Evolutionary conservation across 2,888 invertebrate species (phyloP), one percentile per base, ranked within the genome.

Genomic region (Thera britannica): DNA sequence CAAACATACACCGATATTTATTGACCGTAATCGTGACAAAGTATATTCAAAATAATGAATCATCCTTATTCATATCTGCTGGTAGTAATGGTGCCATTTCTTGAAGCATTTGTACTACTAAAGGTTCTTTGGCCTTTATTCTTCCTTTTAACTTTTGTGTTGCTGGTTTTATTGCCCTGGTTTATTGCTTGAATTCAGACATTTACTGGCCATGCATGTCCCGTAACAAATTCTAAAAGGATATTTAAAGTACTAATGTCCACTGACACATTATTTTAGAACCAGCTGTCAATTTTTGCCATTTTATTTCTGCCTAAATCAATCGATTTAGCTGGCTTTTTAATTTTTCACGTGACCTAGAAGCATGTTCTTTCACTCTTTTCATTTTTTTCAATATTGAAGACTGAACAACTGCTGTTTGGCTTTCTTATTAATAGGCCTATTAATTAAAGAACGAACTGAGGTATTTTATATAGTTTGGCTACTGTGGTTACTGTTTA

Each of bases 21-120:
- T 60, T 66, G 56, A 56, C 61, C 41, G 56, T 57, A 60, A 59
- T 52, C 34, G 8, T 52, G 8, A 52, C 41, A 55, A 60, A 59
- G 36, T 12, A 64, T 62, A 46, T 36, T 52, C 44, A 38, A 12
- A 54, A 52, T 54, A 46, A 48, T 65, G 36, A 49, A 49, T 49
- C 41, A 60, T 56, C 12, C 12, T 38, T 49, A 60, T 56, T 56
- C 56, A 49, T 56, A 56, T 51, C 23, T 65, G 55, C 46, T 41
- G 49, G 60, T 49, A 1, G 9, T 36, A 51, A 56, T 60, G 65
- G 56, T 59, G 55, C n/a, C 54, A 59, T 36, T 59, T 48, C 8
- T 51, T 51, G 9, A 8, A 51, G 12, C 34, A 52, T 41, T 44
- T 63, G 52, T 12, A 38, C 8, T 12, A 12, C 34, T 58, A 8